phyloP scores from a whole-genome alignment of 1,140 invertebrate species.

The Drosophila lowei region DNA sequence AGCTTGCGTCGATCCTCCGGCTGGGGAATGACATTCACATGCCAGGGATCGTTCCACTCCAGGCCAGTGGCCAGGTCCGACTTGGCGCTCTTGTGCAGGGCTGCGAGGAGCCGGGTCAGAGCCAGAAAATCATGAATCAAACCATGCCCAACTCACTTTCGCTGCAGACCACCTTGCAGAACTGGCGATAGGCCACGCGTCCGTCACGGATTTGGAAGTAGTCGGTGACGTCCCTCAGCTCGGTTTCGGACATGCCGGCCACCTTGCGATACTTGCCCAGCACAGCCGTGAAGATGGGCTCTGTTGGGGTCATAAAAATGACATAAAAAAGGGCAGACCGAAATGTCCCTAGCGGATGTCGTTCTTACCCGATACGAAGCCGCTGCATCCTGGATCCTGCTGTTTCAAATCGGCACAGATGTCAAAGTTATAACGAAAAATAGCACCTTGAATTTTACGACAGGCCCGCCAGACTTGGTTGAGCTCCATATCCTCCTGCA shows the following conservation, averaged over 20 bases:
- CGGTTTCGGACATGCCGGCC: constrained; percentile 87
- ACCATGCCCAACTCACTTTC: constrained; percentile 78
- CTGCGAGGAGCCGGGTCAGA: background rate
- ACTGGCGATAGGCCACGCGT: constrained; percentile 88
- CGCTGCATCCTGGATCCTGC: constrained; percentile 86
- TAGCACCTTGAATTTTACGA: constrained; percentile 89
- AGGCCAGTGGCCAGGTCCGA: constrained; percentile 84
- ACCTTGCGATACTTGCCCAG: constrained; percentile 86
- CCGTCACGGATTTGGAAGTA: constrained; percentile 90
- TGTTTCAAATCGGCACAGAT: constrained; percentile 87
- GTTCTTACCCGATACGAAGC: constrained; percentile 86
- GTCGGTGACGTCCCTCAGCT: constrained; percentile 88
- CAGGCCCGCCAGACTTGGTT: constrained; percentile 88
- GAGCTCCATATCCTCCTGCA: constrained; percentile 67
- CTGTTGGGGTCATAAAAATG: constrained; percentile 82
- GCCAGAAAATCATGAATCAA: background rate
- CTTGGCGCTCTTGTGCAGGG: constrained; percentile 83
- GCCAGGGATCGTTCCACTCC: constrained; percentile 87
- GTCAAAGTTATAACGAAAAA: constrained; percentile 87
- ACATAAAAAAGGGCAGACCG: constrained; percentile 23
- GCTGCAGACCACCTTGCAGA: constrained; percentile 88
- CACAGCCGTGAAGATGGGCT: constrained; percentile 88
- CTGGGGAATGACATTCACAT: constrained; percentile 85
- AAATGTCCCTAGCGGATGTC: constrained; percentile 17
- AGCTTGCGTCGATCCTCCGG: constrained; percentile 86